Evolutionary conservation across 2,888 invertebrate species (phyloP).

Genomic region (Dasysyrphus tricinctus): DNA sequence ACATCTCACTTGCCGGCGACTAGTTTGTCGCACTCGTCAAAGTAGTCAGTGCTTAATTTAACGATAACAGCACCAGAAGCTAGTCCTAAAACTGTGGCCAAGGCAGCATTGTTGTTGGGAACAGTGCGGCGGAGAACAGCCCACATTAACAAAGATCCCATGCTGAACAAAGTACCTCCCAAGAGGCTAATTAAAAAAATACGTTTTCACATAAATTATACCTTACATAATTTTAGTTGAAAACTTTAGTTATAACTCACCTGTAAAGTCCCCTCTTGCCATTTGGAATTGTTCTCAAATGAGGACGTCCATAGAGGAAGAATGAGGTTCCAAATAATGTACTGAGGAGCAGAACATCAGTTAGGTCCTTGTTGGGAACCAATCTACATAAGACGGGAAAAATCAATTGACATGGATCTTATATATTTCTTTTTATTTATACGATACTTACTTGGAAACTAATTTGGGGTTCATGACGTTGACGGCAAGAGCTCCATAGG

Average conservation of each 20-base stretch:
- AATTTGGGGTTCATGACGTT: constrained; percentile 93
- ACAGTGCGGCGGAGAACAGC: constrained; percentile 92
- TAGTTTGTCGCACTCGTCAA: constrained; percentile 81
- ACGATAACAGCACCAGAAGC: constrained; percentile 81
- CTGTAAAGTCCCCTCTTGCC: constrained; percentile 88
- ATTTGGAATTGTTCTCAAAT: constrained; percentile 87
- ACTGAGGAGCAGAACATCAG: constrained; percentile 91
- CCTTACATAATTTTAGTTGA: constrained; percentile 25
- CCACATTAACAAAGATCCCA: constrained; percentile 95
- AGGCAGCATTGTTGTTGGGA: constrained; percentile 79
- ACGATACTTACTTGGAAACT: constrained; percentile 86
- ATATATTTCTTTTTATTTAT: neutral
- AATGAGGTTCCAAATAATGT: constrained; percentile 92
- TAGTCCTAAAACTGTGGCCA: constrained; percentile 81
- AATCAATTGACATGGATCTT: neutral
- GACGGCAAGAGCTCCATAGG: constrained; percentile 91
- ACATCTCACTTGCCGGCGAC: constrained; percentile 66
- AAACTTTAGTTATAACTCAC: constrained; percentile 80
- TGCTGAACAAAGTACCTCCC: constrained; percentile 92
- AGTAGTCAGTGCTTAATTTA: constrained; percentile 82
- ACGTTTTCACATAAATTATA: neutral
- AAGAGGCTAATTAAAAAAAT: constrained; percentile 81
- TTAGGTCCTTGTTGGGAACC: constrained; percentile 90
- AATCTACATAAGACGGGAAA: constrained; percentile 83
- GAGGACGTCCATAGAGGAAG: constrained; percentile 92